Percentiles rank a stretch among this genome's conserved stretches.
These are phyloP conservation scores for Arvicanthis niloticus DNA, from an alignment of 2,113 vertebrate species.

Conservation along the genomic window DNA sequence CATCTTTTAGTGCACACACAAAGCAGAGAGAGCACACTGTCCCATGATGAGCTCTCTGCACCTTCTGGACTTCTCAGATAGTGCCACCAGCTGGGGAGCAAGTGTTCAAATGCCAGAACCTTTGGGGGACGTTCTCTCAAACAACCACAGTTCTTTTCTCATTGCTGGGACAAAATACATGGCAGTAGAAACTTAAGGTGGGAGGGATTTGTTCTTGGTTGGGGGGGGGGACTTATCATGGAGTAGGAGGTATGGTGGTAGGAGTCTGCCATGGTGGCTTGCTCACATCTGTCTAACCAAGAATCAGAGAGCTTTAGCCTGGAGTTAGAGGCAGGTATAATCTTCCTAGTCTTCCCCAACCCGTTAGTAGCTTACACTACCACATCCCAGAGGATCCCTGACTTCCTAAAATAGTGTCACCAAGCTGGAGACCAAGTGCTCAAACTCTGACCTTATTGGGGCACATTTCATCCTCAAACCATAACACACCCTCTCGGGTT, in stretches of 20 bases:
- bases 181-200: too few species aligned
- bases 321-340: too few species aligned
- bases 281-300: not conserved
- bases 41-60: not conserved
- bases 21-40: not conserved
- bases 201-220: not conserved
- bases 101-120: not conserved
- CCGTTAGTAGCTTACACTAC: not conserved
- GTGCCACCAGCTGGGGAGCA: not conserved
- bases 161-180: not conserved
- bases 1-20: not conserved
- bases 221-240: not conserved
- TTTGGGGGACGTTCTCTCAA: not conserved
- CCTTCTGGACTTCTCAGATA: not conserved
- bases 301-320: not conserved
- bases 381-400: not conserved
- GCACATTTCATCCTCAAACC: not conserved
- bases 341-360: not conserved
- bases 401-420: not conserved
- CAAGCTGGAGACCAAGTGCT: not conserved
- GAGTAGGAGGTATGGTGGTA: not conserved
- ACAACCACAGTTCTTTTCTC: not conserved
- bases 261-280: not conserved
- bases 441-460: not conserved
- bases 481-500: fast-evolving